A percentile compares a stretch with the other conserved stretches of the same genome.
Evolutionary conservation across 2,888 invertebrate species (phyloP).

Genomic region (Hirtodrosophila cameraria): DNA sequence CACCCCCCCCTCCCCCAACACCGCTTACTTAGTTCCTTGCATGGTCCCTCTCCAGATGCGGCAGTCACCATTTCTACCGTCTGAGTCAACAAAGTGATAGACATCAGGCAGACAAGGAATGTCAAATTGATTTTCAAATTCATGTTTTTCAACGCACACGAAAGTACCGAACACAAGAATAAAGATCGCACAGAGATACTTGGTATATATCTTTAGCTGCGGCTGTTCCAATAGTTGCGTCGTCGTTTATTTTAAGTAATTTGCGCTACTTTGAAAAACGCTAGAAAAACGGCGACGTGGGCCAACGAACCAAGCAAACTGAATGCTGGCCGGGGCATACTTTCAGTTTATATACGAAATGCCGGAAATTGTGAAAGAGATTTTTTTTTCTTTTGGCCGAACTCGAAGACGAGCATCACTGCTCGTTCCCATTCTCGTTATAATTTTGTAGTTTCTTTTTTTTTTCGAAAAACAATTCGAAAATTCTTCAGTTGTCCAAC

Average conservation of each 20-base stretch:
- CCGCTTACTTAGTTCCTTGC: conserved; percentile 78
- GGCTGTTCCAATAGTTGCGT: conserved; percentile 51
- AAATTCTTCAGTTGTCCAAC: conserved; percentile 47
- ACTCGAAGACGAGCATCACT: conserved; percentile 41
- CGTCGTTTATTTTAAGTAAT: conserved; percentile 71
- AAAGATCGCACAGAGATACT: conserved; percentile 5
- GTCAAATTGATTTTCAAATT: conserved; percentile 69
- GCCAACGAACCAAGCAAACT: conserved; percentile 56
- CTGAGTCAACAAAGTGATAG: conserved; percentile 67
- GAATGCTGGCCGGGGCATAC: conserved; percentile 48
- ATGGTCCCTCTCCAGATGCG: conserved; percentile 45
- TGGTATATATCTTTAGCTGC: conserved; percentile 18
- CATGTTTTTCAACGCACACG: conserved; percentile 53
- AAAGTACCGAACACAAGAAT: conserved; percentile 8
- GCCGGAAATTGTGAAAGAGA: conserved; percentile 73
- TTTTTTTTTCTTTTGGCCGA: conserved; percentile 46
- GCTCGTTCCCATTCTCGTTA: conserved; percentile 52
- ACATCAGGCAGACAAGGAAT: conserved; percentile 63
- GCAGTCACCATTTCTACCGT: conserved; percentile 40
- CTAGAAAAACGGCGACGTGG: conserved; percentile 48
- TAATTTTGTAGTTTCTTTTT: conserved; percentile 24
- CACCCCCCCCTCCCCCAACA: no score
- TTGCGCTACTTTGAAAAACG: conserved; percentile 58
- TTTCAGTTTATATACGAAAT: conserved; percentile 72
- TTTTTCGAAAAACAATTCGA: conserved; percentile 34